phyloP scores from a whole-genome alignment of 2,888 invertebrate species.

The Tridacna crocea region DNA sequence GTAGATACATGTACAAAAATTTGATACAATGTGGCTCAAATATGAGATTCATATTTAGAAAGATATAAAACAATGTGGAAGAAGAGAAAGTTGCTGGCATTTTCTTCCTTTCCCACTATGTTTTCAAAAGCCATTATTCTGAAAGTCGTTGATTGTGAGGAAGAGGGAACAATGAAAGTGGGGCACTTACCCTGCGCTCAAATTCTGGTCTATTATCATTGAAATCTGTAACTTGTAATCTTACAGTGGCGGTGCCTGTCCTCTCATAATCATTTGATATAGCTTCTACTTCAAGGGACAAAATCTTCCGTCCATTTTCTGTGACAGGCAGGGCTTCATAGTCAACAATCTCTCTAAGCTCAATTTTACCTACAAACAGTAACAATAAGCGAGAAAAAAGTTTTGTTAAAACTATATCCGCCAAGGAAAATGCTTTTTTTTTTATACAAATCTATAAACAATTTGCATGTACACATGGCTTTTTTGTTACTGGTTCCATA shows the following conservation, averaged over 20 bases:
- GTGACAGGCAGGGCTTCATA: conserved; percentile 62
- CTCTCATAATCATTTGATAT: conserved; percentile 34
- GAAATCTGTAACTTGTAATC: conserved; percentile 66
- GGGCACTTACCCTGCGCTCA: conserved; percentile 41
- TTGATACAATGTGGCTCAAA: no score
- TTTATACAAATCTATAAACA: no score
- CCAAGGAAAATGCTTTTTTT: no score
- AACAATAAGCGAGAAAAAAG: no score
- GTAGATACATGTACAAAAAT: no score
- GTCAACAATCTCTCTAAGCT: conserved; percentile 93
- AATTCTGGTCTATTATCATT: conserved; percentile 76
- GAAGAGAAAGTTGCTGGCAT: neutral
- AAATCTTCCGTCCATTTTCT: neutral
- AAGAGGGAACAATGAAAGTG: no score
- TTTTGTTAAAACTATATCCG: no score
- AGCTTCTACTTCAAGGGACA: conserved; percentile 40
- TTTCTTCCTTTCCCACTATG: neutral
- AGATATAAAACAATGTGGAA: no score
- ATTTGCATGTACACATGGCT: no score
- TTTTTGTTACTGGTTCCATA: no score
- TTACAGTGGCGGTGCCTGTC: conserved; percentile 72
- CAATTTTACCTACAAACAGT: conserved; percentile 88
- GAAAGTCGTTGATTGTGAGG: no score
- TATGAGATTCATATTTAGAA: no score
- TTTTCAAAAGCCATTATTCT: neutral